These are phyloP conservation scores for Loris lydekkerianus DNA, from an alignment of 2,797 vertebrate species.

Conservation along the genomic window DNA sequence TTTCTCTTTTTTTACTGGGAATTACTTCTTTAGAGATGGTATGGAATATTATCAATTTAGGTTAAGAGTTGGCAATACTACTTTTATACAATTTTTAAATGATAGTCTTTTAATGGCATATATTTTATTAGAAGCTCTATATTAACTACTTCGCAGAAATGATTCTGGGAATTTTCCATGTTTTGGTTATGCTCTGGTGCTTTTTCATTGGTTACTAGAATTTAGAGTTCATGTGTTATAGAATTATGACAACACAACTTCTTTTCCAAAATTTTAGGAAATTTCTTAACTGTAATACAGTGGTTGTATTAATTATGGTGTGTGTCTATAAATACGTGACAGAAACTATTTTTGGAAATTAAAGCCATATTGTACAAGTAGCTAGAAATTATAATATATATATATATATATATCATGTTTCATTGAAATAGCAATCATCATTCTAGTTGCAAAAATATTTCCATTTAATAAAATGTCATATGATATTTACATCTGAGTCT, in stretches of 20 bases:
- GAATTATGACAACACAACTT: neutral
- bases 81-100: constrained; percentile 14
- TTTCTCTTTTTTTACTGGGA: neutral
- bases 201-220: neutral
- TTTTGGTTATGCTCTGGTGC: neutral
- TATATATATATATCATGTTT: neutral
- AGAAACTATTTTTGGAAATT: neutral
- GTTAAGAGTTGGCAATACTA: neutral
- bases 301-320: neutral
- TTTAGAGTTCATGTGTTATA: neutral
- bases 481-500: neutral
- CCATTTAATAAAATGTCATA: neutral
- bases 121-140: neutral
- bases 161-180: neutral
- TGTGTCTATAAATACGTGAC: neutral
- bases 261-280: neutral
- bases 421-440: neutral
- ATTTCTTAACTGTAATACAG: neutral
- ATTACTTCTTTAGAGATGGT: neutral
- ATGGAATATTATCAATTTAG: neutral
- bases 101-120: neutral
- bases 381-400: neutral
- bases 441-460: neutral
- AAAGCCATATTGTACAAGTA: neutral
- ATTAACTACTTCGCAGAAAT: neutral